Conservation (phyloP, 2,113 vertebrate genomes). For the Noturus placidus region DNA sequence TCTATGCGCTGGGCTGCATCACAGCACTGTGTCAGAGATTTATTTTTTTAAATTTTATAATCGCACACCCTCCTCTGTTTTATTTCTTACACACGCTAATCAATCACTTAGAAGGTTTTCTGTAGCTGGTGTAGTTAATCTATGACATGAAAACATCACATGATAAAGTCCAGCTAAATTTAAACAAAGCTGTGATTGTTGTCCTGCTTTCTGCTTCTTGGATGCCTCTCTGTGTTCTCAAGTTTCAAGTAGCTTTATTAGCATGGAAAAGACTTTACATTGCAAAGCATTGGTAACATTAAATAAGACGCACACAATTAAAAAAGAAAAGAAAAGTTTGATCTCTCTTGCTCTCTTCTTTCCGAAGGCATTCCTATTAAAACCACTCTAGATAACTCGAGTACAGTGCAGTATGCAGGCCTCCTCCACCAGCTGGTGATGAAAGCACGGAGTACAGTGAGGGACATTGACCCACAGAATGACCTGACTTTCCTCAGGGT, state of each 20-base stretch:
- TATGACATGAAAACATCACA: background rate
- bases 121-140: background rate
- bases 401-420: conserved; percentile 85
- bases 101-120: background rate
- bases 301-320: too few species aligned
- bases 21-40: background rate
- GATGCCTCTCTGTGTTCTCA: background rate
- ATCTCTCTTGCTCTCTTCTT: background rate
- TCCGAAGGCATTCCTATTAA: conserved; percentile 89
- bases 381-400: conserved; percentile 89
- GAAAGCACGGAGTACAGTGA: conserved; percentile 85
- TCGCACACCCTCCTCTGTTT: background rate
- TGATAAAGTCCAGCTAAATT: background rate
- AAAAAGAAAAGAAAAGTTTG: too few species aligned
- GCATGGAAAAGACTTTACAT: too few species aligned
- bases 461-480: conserved; percentile 92
- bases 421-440: conserved; percentile 91
- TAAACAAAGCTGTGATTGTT: conserved; percentile 19
- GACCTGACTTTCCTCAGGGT: conserved; percentile 93
- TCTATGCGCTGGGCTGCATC: background rate
- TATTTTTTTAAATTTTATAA: background rate
- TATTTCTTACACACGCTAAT: background rate
- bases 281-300: too few species aligned
- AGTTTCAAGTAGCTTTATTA: too few species aligned
- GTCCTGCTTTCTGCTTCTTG: background rate